Base-by-base conservation (phyloP, 2,888 invertebrate genomes). In the Oxystoma pomonae region DNA sequence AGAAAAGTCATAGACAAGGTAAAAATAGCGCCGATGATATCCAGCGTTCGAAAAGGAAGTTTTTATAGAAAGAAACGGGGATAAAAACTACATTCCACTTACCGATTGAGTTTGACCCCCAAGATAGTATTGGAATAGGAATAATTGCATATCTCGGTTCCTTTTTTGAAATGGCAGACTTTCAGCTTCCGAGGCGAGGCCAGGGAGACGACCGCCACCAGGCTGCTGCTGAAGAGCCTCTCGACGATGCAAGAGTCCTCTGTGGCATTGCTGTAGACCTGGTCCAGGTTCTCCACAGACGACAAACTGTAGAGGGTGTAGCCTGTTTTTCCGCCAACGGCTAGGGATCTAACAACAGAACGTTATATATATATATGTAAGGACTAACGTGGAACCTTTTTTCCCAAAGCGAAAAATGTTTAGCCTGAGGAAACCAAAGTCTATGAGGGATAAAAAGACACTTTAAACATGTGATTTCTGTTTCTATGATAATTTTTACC, bases 121-220 rank as follows among this genome's bases (percentile, higher is more conserved):
- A 98, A 85, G 77, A 98, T 97, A 65, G 96, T 95, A 81, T 98
- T 97, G 69, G 96, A 92, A 79, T 89, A 90, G 68, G 91, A 92
- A 83, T 97, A 97, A 82, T 96, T 96, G 83, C 97, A 98, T 78
- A 98, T 98, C 85, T 98, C 98, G 63, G 95, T 95, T 71, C 96
- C 95, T 80, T 95, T 96, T 80, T 95, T 96, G 83, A 96, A 98
- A 83, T 98, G 98, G 81, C 96, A 97, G 67, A 98, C 95, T 84
- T 94, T 92, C 77, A 96, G 86, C 82, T 88, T 89, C 78, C 98
- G 86, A 69, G 98, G 97, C 65, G 96, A 91, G 71, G 92, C 87
- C 73, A 94, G 85, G 71, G 94, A 93, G 70, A 99, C 98, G 74
- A 98, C 88, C 65, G 98, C 97, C 77, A 98, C 94, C 74, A 99